Base-by-base conservation (phyloP, 2,888 invertebrate genomes). In the Drosophila histrio region DNA sequence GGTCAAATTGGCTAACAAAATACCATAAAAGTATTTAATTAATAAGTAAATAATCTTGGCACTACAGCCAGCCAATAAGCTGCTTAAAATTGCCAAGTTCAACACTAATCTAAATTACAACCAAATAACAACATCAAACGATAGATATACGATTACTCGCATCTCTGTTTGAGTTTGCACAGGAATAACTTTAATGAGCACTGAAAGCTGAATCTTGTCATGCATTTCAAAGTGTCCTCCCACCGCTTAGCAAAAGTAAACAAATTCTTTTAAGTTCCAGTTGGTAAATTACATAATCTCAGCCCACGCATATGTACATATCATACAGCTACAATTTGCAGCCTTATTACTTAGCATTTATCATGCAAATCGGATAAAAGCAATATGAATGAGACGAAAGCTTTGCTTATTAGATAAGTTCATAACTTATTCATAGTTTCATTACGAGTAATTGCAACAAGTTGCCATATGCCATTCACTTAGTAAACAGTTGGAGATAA, bases 371-470 rank as follows among this genome's bases (percentile, higher is more conserved):
- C 57, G 50, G 59, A 64, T 65, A 50, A 79, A 61, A 69, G 80
- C 70, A 50, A 60, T 64, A 62, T 57, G 59, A 59, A 68, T 57
- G 47, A 68, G 68, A 46, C 53, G 68, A 47, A 34, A 28, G 36
- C 50, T 54, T 70, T 79, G 53, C 53, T 41, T 41, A 70, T 73
- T 68, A 69, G 65, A 72, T 63, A 69, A 77, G 56, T 68, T 77
- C 65, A 86, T 86, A 62, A 79, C 66, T 83, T 77, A 83, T 82
- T 46, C 54, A 60, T 41, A 43, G 41, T 34, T 59, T 43, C 43
- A 52, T 52, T 34, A 52, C 41, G 9, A 52, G 13, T 28, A 58
- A 13, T 46, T 30, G 54, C 60, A 58, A 69, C 43, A 54, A 58
- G 46, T 61, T 73, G 32, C 15, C 46, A 50, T 36, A 56, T 32